Evolutionary conservation across 2,888 invertebrate species (phyloP).

Genomic region (Ophonus ardosiacus): DNA sequence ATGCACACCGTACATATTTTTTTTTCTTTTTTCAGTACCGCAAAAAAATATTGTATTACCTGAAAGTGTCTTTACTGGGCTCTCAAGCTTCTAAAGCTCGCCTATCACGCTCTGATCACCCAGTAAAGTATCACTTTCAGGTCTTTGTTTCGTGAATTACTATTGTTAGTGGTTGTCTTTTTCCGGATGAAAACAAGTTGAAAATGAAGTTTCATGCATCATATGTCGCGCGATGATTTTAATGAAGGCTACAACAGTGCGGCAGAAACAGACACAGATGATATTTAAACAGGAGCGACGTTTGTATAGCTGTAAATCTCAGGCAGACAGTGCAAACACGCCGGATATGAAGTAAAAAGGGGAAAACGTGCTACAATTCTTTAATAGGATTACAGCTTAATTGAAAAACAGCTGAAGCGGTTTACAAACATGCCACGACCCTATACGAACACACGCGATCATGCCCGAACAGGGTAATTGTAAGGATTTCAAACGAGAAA

Average conservation of each 20-base stretch:
- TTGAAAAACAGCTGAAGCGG: conserved; percentile 57
- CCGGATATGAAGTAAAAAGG: conserved; percentile 16
- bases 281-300: conserved; percentile 38
- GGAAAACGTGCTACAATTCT: conserved; percentile 55
- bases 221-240: background rate
- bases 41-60: no score
- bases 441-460: conserved; percentile 5
- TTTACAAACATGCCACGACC: conserved; percentile 48
- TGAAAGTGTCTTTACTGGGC: no score
- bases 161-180: background rate
- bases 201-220: conserved; percentile 10
- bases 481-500: conserved; percentile 28
- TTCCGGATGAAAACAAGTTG: background rate
- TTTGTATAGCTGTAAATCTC: conserved; percentile 45
- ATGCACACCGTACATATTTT: no score
- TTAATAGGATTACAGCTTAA: conserved; percentile 57
- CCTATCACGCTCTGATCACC: no score
- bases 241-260: background rate
- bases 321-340: conserved; percentile 39
- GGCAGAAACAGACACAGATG: background rate
- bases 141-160: no score
- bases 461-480: conserved; percentile 18
- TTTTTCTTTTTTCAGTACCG: no score
- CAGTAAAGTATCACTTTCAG: no score
- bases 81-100: no score